Evolutionary conservation across 2,888 invertebrate genomes (phyloP).

Genomic region (Arge pagana): DNA sequence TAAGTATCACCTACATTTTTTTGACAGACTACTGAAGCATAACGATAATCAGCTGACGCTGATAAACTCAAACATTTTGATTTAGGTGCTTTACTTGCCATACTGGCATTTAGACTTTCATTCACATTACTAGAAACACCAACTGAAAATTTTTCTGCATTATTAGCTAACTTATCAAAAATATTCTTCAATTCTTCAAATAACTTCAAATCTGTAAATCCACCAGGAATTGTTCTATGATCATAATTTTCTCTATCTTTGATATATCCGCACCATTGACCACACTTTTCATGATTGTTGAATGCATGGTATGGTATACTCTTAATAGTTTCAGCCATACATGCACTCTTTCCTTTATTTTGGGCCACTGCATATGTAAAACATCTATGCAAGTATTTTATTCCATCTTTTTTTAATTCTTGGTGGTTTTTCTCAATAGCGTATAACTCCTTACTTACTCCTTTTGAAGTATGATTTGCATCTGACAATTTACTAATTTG

Average conservation of each 20-base stretch:
- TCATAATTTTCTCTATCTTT: slow-evolving; percentile 9
- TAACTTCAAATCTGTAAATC: not conserved
- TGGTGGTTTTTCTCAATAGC: slow-evolving; percentile 4
- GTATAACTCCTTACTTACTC: slow-evolving; percentile 4
- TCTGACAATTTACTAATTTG: slow-evolving; percentile 11
- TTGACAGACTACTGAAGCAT: not conserved
- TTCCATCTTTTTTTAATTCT: slow-evolving; percentile 3
- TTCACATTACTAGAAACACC: not conserved
- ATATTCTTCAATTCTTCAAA: not conserved
- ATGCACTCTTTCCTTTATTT: slow-evolving; percentile 16
- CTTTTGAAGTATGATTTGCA: slow-evolving; percentile 12
- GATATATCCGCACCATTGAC: slow-evolving; percentile 26
- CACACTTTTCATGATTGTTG: slow-evolving; percentile 25
- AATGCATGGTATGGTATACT: slow-evolving; percentile 25
- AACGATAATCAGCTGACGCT: not conserved
- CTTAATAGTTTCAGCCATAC: slow-evolving; percentile 20
- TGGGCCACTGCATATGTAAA: slow-evolving; percentile 21
- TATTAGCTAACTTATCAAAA: not conserved
- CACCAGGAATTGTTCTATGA: slow-evolving; percentile 3
- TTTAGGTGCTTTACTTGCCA: slow-evolving; percentile 5
- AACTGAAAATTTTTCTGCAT: slow-evolving; percentile 3
- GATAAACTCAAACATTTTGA: not conserved
- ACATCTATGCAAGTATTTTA: slow-evolving; percentile 23
- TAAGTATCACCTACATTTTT: not conserved
- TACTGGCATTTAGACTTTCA: not conserved